A percentile compares a stretch with the other conserved stretches of the same genome.
Conservation (phyloP, 2,113 vertebrate species). For the Ptychochromis oligacanthus region DNA sequence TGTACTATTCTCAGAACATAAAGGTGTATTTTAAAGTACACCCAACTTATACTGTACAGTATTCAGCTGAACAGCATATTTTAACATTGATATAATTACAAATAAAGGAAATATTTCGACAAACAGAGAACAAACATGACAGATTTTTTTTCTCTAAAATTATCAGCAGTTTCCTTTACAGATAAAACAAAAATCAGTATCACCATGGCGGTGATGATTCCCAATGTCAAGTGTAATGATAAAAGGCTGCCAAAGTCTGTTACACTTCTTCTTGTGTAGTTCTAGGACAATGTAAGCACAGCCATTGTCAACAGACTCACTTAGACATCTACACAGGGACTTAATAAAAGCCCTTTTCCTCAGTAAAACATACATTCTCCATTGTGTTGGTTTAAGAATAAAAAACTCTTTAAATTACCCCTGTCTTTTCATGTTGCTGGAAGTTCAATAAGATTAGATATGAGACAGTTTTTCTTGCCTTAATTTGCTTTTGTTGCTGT, state of each 20-base stretch:
- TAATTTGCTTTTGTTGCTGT: constrained; percentile 51
- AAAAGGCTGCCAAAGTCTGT: constrained; percentile 57
- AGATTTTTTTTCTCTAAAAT: constrained; percentile 21
- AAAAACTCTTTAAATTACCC: constrained; percentile 66
- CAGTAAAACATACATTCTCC: constrained; percentile 62
- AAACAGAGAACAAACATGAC: constrained; percentile 3
- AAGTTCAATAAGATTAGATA: constrained; percentile 80
- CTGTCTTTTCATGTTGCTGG: constrained; percentile 71
- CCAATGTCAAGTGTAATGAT: constrained; percentile 27
- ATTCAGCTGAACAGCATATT: background rate
- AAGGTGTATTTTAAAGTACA: background rate
- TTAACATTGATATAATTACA: background rate
- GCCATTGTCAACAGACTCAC: constrained; percentile 60
- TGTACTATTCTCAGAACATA: background rate
- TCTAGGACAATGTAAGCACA: constrained; percentile 52
- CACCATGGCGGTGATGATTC: constrained; percentile 22
- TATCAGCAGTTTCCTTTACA: constrained; percentile 27
- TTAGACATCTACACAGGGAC: constrained; percentile 55
- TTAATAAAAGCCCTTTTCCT: constrained; percentile 66
- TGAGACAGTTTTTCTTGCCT: constrained; percentile 56
- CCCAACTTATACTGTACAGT: background rate
- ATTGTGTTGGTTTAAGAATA: constrained; percentile 60
- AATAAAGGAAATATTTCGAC: constrained; percentile 26
- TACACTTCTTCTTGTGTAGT: constrained; percentile 59
- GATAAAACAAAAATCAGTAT: background rate